Conservation (phyloP, 2,888 invertebrate species). For the Pomacea canaliculata region DNA sequence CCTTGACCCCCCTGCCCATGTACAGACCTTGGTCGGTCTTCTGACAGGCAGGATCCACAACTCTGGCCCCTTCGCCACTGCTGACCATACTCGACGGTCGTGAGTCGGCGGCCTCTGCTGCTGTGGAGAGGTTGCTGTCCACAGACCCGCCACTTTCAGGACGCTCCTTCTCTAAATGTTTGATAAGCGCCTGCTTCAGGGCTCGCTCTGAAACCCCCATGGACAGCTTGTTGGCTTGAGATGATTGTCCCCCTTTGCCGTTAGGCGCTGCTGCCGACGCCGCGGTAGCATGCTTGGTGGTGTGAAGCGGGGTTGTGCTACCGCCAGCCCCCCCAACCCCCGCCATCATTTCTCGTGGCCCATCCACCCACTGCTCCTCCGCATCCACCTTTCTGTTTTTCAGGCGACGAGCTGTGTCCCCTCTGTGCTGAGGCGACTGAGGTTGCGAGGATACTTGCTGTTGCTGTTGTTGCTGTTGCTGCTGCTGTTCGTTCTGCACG, state of each 20-base stretch:
- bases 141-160: slow-evolving; percentile 55
- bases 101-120: slow-evolving; percentile 52
- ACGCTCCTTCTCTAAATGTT: slow-evolving; percentile 46
- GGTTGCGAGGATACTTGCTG: neutral
- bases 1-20: neutral
- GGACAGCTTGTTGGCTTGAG: slow-evolving; percentile 25
- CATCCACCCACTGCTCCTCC: slow-evolving; percentile 73
- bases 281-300: slow-evolving; percentile 28
- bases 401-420: slow-evolving; percentile 28
- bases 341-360: slow-evolving; percentile 62
- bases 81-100: slow-evolving; percentile 50
- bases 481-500: slow-evolving; percentile 27
- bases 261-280: slow-evolving; percentile 22
- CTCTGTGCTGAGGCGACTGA: slow-evolving; percentile 25
- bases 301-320: slow-evolving; percentile 33
- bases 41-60: slow-evolving; percentile 23
- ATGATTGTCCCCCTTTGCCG: slow-evolving; percentile 27
- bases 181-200: slow-evolving; percentile 38
- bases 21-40: neutral
- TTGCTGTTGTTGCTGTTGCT: neutral
- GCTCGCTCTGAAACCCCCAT: slow-evolving; percentile 30
- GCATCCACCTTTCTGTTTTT: slow-evolving; percentile 80
- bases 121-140: slow-evolving; percentile 52
- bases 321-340: slow-evolving; percentile 19
- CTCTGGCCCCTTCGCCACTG: slow-evolving; percentile 34